Base-by-base conservation (phyloP, 2,888 invertebrate genomes). In the Oxytorus armatus region DNA sequence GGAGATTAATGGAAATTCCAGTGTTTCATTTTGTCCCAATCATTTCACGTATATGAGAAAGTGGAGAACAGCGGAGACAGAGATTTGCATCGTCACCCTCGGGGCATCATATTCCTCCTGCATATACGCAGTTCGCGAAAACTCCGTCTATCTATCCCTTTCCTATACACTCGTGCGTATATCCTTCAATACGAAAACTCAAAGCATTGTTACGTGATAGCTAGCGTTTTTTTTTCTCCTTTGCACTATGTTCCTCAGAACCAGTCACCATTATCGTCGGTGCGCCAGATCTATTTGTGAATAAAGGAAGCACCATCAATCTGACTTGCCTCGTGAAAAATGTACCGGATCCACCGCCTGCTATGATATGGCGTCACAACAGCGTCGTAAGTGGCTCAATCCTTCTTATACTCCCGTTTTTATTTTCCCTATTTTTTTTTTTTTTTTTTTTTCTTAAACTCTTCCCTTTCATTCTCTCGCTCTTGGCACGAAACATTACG, bases 271-370 rank as follows among this genome's bases (percentile, higher is more conserved):
- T 96, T 92, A 95, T 97, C 87, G 92, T 96, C 86, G 97, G 97
- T 42, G 96, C 96, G 53, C 95, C 96, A 33, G 97, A 97, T 91
- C 92, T 97, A 86, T 96, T 95, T 92, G 96, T 97, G 92, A 96
- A 97, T 92, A 95, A 95, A 87, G 97, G 97, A 49, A 97, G 97
- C 85, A 97, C 97, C 79, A 97, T 97, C 92, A 97, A 97, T 93
- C 92, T 97, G 88, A 97, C 97, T 53, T 97, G 97, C 92, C 94
- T 96, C 88, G 96, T 97, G 74, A 94, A 95, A 88, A 96, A 95
- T 89, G 96, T 96, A 21, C 97, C 97, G 63, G 97, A 97, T 90
- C 96, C 97, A 57, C 97, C 97, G 14, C 96, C 95, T 77, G 94
- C 95, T 80, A 96, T 97, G 92, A 94, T 95, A 85, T 97, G 97